Percentiles rank a stretch among this genome's conserved stretches.
Evolutionary conservation across 2,797 vertebrate species (phyloP).

Genomic region (Rousettus madagascariensis): DNA sequence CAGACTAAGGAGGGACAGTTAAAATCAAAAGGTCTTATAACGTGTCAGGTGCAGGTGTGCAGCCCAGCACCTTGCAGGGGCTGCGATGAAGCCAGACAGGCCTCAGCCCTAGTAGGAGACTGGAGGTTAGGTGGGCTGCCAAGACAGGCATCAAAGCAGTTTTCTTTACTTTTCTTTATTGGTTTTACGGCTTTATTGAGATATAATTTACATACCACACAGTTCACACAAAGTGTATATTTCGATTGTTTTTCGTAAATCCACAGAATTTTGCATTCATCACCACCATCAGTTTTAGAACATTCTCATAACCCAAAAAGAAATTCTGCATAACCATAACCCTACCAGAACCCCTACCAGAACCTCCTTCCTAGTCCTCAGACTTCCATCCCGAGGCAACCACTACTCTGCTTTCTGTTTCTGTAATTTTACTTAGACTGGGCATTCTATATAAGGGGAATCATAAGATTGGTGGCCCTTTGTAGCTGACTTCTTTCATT

Average conservation of each 20-base stretch:
- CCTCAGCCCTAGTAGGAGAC: neutral
- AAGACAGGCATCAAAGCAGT: neutral
- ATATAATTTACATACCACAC: neutral
- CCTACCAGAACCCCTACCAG: neutral
- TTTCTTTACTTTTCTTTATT: neutral
- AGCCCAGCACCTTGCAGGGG: neutral
- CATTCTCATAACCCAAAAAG: neutral
- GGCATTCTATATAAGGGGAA: neutral
- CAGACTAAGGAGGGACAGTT: neutral
- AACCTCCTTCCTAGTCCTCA: too few relatives aligned
- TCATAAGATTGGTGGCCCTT: neutral
- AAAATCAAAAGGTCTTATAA: neutral
- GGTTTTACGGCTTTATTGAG: neutral
- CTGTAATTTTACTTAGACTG: neutral
- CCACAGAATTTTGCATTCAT: neutral
- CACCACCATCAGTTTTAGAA: neutral
- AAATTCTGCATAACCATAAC: neutral
- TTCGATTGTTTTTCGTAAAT: neutral
- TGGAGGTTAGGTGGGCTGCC: neutral
- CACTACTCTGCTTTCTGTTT: neutral
- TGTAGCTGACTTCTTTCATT: neutral
- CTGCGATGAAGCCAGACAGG: neutral
- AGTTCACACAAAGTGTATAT: neutral
- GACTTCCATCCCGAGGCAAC: neutral
- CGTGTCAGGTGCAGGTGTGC: neutral